A percentile compares a stretch with the other conserved stretches of the same genome.
Conservation (phyloP, 2,113 vertebrate genomes). For the Phylloscopus whistleri region DNA sequence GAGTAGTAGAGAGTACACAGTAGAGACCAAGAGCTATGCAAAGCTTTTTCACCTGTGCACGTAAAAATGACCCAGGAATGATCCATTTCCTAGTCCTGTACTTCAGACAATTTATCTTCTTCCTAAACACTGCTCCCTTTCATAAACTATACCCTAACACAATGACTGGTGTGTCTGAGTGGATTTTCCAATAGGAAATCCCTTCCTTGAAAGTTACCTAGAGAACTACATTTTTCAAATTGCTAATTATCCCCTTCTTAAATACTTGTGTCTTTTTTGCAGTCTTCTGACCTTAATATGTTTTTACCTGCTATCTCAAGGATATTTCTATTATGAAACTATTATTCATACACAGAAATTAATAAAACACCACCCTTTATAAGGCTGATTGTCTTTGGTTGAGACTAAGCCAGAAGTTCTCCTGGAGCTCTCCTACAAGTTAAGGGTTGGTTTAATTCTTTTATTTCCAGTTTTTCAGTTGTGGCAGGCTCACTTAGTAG, state of each 20-base stretch:
- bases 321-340: not conserved
- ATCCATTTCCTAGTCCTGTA: not conserved
- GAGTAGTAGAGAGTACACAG: not conserved
- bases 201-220: not conserved
- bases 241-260: not conserved
- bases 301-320: not conserved
- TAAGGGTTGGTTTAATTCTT: not conserved
- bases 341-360: not conserved
- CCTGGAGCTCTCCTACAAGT: not conserved
- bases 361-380: not conserved
- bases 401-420: not conserved
- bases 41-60: not conserved
- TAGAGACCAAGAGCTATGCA: not conserved
- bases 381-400: not conserved
- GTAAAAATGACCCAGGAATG: not conserved
- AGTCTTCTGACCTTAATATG: not conserved
- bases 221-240: not conserved
- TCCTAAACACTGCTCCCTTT: not conserved
- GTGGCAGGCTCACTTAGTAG: not conserved
- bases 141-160: not conserved
- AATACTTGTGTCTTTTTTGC: not conserved
- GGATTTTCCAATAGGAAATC: not conserved
- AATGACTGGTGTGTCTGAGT: not conserved
- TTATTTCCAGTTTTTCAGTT: not conserved
- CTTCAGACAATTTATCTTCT: not conserved